Evolutionary conservation across 1,140 invertebrate species (phyloP).

Genomic region (Drosophila trapezifrons): DNA sequence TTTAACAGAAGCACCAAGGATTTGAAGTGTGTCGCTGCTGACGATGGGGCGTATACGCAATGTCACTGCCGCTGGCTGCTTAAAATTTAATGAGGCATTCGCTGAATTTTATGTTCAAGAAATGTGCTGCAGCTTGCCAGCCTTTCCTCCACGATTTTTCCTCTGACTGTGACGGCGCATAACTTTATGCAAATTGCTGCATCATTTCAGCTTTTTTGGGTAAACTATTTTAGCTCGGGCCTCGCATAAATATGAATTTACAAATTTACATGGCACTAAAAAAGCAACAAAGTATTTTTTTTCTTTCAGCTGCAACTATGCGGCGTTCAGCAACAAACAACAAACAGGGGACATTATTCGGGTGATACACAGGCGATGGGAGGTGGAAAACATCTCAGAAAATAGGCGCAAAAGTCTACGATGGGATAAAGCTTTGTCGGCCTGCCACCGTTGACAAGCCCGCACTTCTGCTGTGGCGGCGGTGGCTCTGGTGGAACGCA

Average conservation of each 20-base stretch:
- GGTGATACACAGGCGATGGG: not conserved
- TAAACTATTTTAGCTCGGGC: constrained; percentile 33
- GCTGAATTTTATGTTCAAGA: constrained; percentile 30
- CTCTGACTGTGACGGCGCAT: constrained; percentile 34
- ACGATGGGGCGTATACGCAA: constrained; percentile 50
- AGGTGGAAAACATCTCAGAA: constrained; percentile 21
- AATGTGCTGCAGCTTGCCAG: constrained; percentile 31
- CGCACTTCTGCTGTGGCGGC: constrained; percentile 18
- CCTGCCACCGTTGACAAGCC: constrained; percentile 27
- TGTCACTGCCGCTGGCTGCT: constrained; percentile 22
- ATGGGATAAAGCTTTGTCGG: constrained; percentile 24
- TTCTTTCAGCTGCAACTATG: constrained; percentile 47
- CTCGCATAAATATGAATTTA: constrained; percentile 41
- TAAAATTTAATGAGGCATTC: constrained; percentile 50
- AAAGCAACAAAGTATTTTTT: constrained; percentile 44
- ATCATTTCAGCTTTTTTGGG: constrained; percentile 54
- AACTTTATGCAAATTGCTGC: constrained; percentile 62
- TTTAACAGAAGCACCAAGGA: not conserved
- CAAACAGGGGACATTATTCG: constrained; percentile 24
- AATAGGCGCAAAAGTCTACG: constrained; percentile 49
- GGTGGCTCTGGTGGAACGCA: constrained; percentile 49
- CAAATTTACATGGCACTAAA: constrained; percentile 73
- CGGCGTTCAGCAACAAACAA: constrained; percentile 30
- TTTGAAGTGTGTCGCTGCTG: not conserved
- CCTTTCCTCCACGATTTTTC: not conserved